A percentile compares a stretch with the other conserved stretches of the same genome.
Conservation (phyloP, 2,797 vertebrate species). For the Peromyscus aztecus region DNA sequence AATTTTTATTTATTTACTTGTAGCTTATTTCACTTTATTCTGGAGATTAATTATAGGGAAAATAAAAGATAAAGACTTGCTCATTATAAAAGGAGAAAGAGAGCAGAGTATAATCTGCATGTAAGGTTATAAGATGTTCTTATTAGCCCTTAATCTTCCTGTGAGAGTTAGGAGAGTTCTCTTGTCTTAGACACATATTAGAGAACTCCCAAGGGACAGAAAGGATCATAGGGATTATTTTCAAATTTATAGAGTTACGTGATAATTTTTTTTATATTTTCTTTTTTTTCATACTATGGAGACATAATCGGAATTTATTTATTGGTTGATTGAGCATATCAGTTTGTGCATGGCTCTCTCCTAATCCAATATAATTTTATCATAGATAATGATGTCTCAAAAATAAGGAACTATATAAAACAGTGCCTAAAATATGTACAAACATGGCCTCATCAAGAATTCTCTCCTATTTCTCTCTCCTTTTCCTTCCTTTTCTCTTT, state of each 20-base stretch:
- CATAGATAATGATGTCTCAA: neutral
- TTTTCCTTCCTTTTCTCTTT: neutral
- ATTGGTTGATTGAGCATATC: neutral
- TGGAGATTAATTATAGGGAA: neutral
- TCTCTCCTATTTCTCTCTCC: neutral
- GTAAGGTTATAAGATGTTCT: neutral
- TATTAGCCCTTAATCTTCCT: neutral
- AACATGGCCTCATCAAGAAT: neutral
- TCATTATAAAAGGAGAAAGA: neutral
- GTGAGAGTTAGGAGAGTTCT: neutral
- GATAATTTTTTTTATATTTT: conserved; percentile 36
- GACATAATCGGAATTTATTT: neutral
- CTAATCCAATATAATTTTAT: neutral
- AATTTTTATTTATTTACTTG: neutral
- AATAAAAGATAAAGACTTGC: neutral
- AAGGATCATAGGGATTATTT: neutral
- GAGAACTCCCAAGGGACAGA: neutral
- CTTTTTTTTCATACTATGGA: neutral
- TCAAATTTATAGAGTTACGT: neutral
- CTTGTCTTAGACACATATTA: neutral
- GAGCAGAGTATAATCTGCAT: neutral
- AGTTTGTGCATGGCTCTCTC: neutral
- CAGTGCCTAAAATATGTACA: neutral
- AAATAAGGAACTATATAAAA: neutral
- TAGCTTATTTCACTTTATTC: neutral